Base-by-base conservation (phyloP, 2,888 invertebrate genomes). In the Chelonus formosanus region DNA sequence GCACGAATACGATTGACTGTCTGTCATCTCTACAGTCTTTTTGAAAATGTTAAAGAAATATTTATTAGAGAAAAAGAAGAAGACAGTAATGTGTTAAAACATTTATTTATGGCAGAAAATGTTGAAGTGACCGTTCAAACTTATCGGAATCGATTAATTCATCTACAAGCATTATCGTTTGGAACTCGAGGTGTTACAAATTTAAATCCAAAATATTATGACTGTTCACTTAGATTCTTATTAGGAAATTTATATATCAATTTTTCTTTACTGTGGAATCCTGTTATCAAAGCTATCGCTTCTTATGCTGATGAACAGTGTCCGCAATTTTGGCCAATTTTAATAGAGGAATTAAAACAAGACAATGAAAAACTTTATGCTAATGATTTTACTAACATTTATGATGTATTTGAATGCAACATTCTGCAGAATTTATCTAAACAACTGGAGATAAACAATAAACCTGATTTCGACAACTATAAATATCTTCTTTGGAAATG, bases 201-300 rank as follows among this genome's bases (percentile, higher is more conserved):
- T 60, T 66, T 84, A 75, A 84, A 87, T 56, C 86, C 88, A 0
- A 86, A 87, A 4, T 91, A 88, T 73, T 86, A 88, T 75, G 85
- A 88, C 73, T 89, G 92, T 75, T 90, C 92, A 0, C 80, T 98
- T 31, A 87, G 91, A 68, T 95, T 93, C 76, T 87, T 97, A 76
- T 86, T 97, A 43, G 96, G 97, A 2, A 88, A 90, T 67, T 85
- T 97, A 57, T 94, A 93, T 81, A 87, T 93, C 31, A 97, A 97
- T 81, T 97, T 98, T 77, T 92, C 93, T 74, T 85, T 95, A 8
- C 82, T 98, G 0, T 97, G 97, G 97, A 91, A 93, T 69, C 95
- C 96, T 0, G 87, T 93, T 0, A 86, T 88, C 10, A 89, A 92
- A 77, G 86, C 96, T 48, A 89, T 97, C 55, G 88, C 90, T 2